Evolutionary conservation across 2,797 vertebrate species (phyloP), one percentile per base, ranked within the genome.

Genomic region (Oreochromis grahami): DNA sequence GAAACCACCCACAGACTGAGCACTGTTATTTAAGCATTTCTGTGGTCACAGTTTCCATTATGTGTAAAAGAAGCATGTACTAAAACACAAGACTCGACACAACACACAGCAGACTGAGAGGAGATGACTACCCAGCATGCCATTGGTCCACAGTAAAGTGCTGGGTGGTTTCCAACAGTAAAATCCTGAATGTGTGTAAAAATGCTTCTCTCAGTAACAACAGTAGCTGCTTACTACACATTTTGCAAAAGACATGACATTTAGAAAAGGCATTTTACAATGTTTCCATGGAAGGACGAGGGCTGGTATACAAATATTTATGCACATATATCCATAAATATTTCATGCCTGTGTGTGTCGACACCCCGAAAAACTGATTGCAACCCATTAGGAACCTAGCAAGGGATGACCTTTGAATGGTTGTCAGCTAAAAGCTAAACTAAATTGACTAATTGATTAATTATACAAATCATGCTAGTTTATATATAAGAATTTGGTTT

Each of bases 21-120:
- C 79, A 77, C 87, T 92, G 91, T 92, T 91, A 95, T 95, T 95
- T 94, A 83, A 93, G 92, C 93, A 95, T 95, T 95, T 92, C 90
- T 91, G 89, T 82, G 89, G 92, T 84, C 79, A 84, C 72, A 76
- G 79, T 89, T 93, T 89, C 90, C 93, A 91, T 93, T 92, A 89
- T 92, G 86, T 93, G 82, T 89, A 93, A 93, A 95, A 91, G 84
- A 89, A 89, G 87, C 58, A 78, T 32, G 48, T 84, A 83, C 79
- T 83, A 81, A 92, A 93, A 92, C 79, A 70, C 38, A 65, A 77
- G 52, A 58, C 55, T 65, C 13, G 7, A 83, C 92, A 86, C 84
- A 86, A 84, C 43, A 79, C 48, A 72, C 77, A 81, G 84, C 7
- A 29, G 70, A 65, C 56, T 12, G 12, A 81, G 77, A 53, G 32